These are phyloP conservation scores for Tiaroga cobitis DNA, from an alignment of 2,797 vertebrate species.

Conservation along the genomic window DNA sequence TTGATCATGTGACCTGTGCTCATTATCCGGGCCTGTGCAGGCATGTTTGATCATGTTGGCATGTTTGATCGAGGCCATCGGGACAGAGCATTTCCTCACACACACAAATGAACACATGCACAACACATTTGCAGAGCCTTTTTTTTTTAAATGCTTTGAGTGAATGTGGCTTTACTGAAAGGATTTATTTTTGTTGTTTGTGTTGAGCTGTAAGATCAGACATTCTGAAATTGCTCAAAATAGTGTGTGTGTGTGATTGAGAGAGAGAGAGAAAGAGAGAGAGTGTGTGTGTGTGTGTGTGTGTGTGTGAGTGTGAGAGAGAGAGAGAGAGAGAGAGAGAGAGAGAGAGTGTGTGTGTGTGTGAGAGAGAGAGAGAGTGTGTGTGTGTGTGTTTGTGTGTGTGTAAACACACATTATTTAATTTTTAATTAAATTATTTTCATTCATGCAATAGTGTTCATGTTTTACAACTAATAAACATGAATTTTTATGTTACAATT, in stretches of 20 bases:
- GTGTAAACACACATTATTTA: no score
- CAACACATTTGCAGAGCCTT: not conserved
- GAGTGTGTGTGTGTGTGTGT: no score
- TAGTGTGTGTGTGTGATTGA: not conserved
- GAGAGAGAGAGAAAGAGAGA: no score
- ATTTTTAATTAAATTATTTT: no score
- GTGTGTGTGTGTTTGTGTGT: no score
- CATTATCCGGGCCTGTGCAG: constrained; percentile 61
- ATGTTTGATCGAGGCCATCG: constrained; percentile 54
- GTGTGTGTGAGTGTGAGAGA: no score
- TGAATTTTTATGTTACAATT: not conserved
- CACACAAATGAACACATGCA: not conserved
- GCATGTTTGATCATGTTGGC: constrained; percentile 59
- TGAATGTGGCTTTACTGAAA: not conserved
- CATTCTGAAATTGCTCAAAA: not conserved
- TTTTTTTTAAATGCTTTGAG: constrained; percentile 3
- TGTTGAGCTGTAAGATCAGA: constrained; percentile 3
- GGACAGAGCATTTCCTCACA: constrained; percentile 4
- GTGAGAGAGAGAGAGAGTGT: no score
- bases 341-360: no score
- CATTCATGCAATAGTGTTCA: no score
- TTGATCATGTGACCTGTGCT: constrained; percentile 47
- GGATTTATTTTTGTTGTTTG: not conserved
- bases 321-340: no score
- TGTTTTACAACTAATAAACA: not conserved